These are phyloP conservation scores for Idris sp. DNA, from an alignment of 1,140 invertebrate species.

Conservation along the genomic window DNA sequence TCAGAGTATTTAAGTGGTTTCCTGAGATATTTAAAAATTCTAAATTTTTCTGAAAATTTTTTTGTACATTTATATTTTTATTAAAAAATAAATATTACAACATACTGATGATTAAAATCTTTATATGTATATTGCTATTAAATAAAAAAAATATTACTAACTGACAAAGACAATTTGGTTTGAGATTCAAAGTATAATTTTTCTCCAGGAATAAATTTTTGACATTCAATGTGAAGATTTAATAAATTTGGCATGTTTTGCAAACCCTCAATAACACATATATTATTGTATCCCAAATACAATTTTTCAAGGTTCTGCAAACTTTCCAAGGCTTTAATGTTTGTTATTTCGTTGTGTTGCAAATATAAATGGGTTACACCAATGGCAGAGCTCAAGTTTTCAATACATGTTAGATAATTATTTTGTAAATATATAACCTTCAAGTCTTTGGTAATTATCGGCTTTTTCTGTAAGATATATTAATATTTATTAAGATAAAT, in stretches of 20 bases:
- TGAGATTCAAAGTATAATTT: conserved; percentile 84
- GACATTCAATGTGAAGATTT: conserved; percentile 84
- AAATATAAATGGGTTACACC: conserved; percentile 83
- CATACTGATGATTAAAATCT: too few species aligned
- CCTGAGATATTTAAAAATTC: conserved; percentile 78
- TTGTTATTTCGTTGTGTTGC: conserved; percentile 83
- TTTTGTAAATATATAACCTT: conserved; percentile 83
- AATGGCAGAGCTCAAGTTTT: conserved; percentile 80
- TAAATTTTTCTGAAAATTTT: conserved; percentile 70
- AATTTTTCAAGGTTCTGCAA: conserved; percentile 82
- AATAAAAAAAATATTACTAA: conserved; percentile 70
- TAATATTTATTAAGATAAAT: conserved; percentile 4
- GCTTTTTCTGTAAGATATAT: conserved; percentile 76
- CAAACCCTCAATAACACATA: conserved; percentile 84
- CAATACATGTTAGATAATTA: conserved; percentile 81
- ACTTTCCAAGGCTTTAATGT: conserved; percentile 81
- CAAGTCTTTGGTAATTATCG: conserved; percentile 77
- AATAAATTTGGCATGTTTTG: conserved; percentile 80
- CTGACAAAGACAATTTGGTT: conserved; percentile 80
- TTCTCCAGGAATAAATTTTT: conserved; percentile 79
- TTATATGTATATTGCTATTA: too few species aligned
- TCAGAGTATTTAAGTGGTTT: conserved; percentile 77
- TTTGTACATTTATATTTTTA: too few species aligned
- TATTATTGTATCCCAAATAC: conserved; percentile 83
- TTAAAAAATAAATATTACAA: too few species aligned